Evolutionary conservation across 2,797 vertebrate species (phyloP), one percentile per base, ranked within the genome.

Genomic region (Ptychadena robeensis): DNA sequence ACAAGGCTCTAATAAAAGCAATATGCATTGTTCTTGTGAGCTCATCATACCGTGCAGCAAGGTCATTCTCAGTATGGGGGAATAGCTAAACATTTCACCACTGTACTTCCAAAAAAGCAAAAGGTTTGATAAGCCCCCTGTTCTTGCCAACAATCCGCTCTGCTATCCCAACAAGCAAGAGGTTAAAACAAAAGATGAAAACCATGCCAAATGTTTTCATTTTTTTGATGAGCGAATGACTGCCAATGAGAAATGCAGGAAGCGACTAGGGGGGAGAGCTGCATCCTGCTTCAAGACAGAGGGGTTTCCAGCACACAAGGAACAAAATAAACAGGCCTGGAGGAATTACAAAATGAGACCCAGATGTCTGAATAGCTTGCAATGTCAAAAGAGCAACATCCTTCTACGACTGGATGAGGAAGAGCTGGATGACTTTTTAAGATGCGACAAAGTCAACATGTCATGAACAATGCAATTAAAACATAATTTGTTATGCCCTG

Each of bases 231-330:
- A 79, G 40, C 64, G 14, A 64, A 71, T 15, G 27, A 30, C 82
- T 80, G 82, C 82, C 82, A 85, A 70, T 22, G 74, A 85, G 82
- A 85, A 80, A 71, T 80, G 65, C 82, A 75, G 82, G 82, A 85
- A 85, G 77, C 63, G 35, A 69, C 71, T 61, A 35, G 32, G 82
- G 59, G 71, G 82, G 82, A 75, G 75, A 67, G 77, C 63, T 75
- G 71, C 82, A 85, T 85, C 82, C 82, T 80, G 70, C 77, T 67
- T 18, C 18, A 79, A 79, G 76, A 80, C 82, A 63, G 48, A 80
- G 82, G 77, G 71, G 82, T 70, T 75, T 80, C 73, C 71, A 80
- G 65, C 53, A 37, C 18, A 61, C 66, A 40, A 59, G 81, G 81
- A 79, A 79, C 59, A 80, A 85, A 80, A 85, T 70, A 80, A 80